phyloP scores from a whole-genome alignment of 2,113 vertebrate species.

The Cranoglanis bouderius region DNA sequence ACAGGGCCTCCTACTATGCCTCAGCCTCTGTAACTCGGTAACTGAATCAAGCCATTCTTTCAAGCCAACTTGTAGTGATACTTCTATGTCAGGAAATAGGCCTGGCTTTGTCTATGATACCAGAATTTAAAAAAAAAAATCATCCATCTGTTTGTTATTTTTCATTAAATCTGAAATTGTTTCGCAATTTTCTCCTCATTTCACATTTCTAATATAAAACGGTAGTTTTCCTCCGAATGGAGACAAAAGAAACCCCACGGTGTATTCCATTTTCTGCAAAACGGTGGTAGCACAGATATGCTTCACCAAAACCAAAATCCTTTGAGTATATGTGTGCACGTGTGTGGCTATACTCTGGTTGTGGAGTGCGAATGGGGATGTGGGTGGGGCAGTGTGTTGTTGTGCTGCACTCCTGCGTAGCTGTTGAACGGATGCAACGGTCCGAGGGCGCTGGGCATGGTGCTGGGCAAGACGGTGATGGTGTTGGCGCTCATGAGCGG shows the following conservation, averaged over 20 bases:
- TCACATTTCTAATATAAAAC: constrained; percentile 60
- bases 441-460: constrained; percentile 88
- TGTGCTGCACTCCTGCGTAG: constrained; percentile 96
- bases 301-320: background rate
- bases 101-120: constrained; percentile 66
- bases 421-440: constrained; percentile 96
- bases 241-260: constrained; percentile 56
- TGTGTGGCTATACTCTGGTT: constrained; percentile 95
- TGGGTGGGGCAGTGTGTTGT: constrained; percentile 93
- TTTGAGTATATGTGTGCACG: background rate
- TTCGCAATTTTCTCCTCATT: constrained; percentile 56
- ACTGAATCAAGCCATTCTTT: constrained; percentile 68
- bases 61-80: constrained; percentile 66
- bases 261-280: constrained; percentile 53
- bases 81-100: constrained; percentile 63
- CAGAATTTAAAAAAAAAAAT: constrained; percentile 61
- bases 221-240: constrained; percentile 39
- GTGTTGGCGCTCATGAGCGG: constrained; percentile 99
- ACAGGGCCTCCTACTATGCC: constrained; percentile 64
- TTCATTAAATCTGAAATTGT: constrained; percentile 50
- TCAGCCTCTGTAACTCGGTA: constrained; percentile 62
- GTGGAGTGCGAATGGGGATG: constrained; percentile 98
- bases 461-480: constrained; percentile 98
- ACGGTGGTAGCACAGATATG: constrained; percentile 53
- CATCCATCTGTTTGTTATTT: constrained; percentile 60